Conservation (phyloP, 2,113 vertebrate genomes). For the Oryzias melastigma region DNA sequence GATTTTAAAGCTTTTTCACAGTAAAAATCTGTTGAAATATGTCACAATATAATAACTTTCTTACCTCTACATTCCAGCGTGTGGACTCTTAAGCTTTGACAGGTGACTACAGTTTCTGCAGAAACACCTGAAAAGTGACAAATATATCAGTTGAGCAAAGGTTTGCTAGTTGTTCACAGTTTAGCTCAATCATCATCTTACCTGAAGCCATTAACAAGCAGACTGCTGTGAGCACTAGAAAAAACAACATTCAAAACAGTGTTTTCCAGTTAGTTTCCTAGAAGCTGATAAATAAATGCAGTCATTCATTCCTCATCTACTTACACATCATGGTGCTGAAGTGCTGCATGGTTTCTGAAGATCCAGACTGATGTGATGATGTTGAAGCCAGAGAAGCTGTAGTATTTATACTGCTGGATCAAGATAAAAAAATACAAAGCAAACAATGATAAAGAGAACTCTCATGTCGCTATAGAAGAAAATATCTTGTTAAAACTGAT, state of each 20-base stretch:
- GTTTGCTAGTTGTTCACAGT: not conserved
- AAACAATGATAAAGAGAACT: too few relatives aligned
- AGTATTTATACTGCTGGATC: not conserved
- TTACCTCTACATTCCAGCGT: constrained; percentile 5
- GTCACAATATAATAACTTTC: too few relatives aligned
- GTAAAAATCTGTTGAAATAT: too few relatives aligned
- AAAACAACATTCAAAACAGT: not conserved
- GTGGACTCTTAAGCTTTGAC: not conserved
- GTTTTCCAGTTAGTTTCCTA: too few relatives aligned
- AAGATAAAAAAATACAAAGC: not conserved
- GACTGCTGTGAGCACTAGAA: constrained; percentile 21
- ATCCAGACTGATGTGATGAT: not conserved
- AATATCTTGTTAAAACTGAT: too few relatives aligned
- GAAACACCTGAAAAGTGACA: not conserved
- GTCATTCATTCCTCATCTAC: not conserved
- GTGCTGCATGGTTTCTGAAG: constrained; percentile 7
- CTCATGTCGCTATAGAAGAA: too few relatives aligned
- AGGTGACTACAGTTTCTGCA: not conserved
- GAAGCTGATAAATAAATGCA: not conserved
- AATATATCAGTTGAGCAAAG: not conserved
- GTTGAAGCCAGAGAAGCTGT: not conserved
- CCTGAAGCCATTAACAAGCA: constrained; percentile 14
- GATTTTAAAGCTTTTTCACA: too few relatives aligned
- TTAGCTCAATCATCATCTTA: not conserved
- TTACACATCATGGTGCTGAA: constrained; percentile 13